Evolutionary conservation across 2,888 invertebrate genomes (phyloP).

Genomic region (Ferdinandea cuprea): DNA sequence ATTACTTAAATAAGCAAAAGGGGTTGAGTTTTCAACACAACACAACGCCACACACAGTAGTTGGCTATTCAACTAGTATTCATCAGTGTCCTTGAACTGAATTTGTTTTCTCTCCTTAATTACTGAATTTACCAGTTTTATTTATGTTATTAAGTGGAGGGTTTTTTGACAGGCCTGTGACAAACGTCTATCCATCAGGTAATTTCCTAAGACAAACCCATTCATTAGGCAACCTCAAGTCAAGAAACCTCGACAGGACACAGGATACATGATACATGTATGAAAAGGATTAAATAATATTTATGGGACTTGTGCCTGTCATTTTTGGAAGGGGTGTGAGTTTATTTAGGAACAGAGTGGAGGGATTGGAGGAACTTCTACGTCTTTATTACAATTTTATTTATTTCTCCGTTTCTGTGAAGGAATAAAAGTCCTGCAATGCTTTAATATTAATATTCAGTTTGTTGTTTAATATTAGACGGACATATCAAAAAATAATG

Average conservation of each 20-base stretch:
- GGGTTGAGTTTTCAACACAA: too few relatives aligned
- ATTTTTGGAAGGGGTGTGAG: too few relatives aligned
- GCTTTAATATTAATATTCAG: slow-evolving; percentile 39
- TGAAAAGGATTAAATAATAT: slow-evolving; percentile 25
- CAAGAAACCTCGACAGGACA: neutral
- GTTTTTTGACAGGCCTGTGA: neutral
- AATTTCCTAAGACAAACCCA: neutral
- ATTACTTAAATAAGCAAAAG: neutral
- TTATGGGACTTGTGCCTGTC: too few relatives aligned
- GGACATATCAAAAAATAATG: slow-evolving; percentile 36
- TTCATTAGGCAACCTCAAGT: neutral
- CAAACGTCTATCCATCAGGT: slow-evolving; percentile 12
- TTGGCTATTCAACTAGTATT: too few relatives aligned
- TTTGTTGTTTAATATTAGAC: slow-evolving; percentile 46
- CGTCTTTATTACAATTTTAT: neutral
- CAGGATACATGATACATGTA: neutral
- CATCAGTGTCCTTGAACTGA: slow-evolving; percentile 8
- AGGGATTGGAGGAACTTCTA: neutral
- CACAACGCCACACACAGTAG: too few relatives aligned
- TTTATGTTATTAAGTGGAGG: slow-evolving; percentile 7
- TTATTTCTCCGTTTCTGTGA: neutral
- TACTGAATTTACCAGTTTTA: neutral
- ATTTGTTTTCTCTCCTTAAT: slow-evolving; percentile 14
- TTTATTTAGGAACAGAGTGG: neutral
- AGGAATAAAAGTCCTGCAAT: neutral